These are phyloP conservation scores for Calliopum simillimum DNA, from an alignment of 2,888 invertebrate species.

Conservation along the genomic window DNA sequence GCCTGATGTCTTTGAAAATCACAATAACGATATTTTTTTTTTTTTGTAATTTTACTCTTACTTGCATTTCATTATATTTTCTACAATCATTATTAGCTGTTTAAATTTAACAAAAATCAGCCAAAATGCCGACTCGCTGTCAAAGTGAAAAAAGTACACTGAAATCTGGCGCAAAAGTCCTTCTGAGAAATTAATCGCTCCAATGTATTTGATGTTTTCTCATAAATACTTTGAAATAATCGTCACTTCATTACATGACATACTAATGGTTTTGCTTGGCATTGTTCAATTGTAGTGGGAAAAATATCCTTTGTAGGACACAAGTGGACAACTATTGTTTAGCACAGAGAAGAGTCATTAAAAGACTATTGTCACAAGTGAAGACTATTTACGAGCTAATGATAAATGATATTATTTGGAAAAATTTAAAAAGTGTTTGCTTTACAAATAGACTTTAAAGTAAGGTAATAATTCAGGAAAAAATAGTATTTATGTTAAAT, in stretches of 20 bases:
- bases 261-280: background rate
- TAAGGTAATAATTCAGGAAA: too few relatives aligned
- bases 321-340: background rate
- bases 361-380: background rate
- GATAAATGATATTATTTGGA: background rate
- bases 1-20: too few relatives aligned
- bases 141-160: too few relatives aligned
- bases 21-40: too few relatives aligned
- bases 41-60: too few relatives aligned
- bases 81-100: too few relatives aligned
- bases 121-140: too few relatives aligned
- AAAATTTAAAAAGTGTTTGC: background rate
- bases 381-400: background rate
- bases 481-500: background rate
- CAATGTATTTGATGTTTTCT: slow-evolving; percentile 1
- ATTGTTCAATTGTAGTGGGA: background rate
- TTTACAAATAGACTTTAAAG: background rate
- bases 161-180: background rate
- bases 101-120: too few relatives aligned
- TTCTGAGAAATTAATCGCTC: slow-evolving; percentile 13
- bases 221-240: slow-evolving; percentile 12
- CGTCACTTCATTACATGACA: slow-evolving; percentile 23
- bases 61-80: too few relatives aligned
- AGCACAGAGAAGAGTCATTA: background rate
- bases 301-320: background rate